Evolutionary conservation across 2,113 vertebrate species (phyloP).

Genomic region (Mobula birostris): DNA sequence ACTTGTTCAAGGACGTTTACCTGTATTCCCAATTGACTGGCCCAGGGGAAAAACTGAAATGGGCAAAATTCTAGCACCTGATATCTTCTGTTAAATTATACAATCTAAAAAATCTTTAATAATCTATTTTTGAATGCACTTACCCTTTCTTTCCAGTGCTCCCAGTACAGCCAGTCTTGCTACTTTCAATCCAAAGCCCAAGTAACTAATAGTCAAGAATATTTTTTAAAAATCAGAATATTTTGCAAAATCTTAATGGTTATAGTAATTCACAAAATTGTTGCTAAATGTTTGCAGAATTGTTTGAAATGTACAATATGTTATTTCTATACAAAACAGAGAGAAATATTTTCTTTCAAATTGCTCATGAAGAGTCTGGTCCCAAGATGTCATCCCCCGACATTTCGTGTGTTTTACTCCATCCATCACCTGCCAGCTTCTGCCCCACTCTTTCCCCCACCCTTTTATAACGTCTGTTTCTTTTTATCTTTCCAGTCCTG

Average conservation of each 20-base stretch:
- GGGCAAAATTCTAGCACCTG: not conserved
- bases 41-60: not conserved
- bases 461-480: too few species aligned
- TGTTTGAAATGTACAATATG: too few species aligned
- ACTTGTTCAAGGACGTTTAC: not conserved
- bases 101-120: not conserved
- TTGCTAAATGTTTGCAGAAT: not conserved
- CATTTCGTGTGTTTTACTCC: too few species aligned
- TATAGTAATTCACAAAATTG: not conserved
- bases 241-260: not conserved
- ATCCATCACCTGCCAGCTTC: too few species aligned
- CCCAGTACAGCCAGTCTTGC: slow-evolving; percentile 83
- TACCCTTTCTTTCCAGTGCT: slow-evolving; percentile 80
- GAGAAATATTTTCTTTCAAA: not conserved
- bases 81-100: not conserved
- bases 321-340: not conserved
- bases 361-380: not conserved
- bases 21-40: not conserved
- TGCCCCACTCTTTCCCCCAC: too few species aligned
- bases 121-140: slow-evolving; percentile 25
- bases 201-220: slow-evolving; percentile 63
- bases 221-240: not conserved
- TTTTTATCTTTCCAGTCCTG: too few species aligned
- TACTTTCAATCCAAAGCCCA: slow-evolving; percentile 86
- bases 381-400: too few species aligned